Conservation (phyloP, 2,113 vertebrate species). For the Vimba vimba region DNA sequence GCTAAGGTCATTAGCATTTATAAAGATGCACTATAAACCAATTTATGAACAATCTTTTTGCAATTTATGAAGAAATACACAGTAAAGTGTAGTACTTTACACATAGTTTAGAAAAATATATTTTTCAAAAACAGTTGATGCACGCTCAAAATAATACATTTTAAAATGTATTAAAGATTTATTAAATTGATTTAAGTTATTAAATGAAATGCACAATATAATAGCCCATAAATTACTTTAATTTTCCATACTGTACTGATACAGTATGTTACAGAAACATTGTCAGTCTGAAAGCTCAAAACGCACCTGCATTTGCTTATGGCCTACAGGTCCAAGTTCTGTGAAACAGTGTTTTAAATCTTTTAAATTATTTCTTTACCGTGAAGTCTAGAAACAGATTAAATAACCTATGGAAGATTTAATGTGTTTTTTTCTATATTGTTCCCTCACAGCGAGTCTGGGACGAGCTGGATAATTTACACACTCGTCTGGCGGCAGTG, state of each 20-base stretch:
- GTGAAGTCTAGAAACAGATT: background rate
- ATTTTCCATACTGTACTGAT: background rate
- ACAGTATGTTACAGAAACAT: no score
- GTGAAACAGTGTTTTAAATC: background rate
- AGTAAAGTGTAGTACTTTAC: no score
- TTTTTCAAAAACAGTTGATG: no score
- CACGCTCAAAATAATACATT: no score
- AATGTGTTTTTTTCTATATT: slow-evolving; percentile 29
- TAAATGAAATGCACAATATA: background rate
- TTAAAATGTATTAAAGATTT: no score
- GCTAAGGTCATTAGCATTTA: no score
- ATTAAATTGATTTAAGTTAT: no score
- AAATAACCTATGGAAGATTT: background rate
- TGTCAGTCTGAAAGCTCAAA: background rate
- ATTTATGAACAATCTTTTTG: no score
- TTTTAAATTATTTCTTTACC: background rate
- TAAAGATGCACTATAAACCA: no score
- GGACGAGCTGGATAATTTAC: slow-evolving; percentile 89
- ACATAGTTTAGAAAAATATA: no score
- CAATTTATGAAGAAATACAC: no score
- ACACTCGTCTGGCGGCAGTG: slow-evolving; percentile 82
- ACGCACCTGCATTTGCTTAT: background rate
- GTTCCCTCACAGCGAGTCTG: slow-evolving; percentile 79
- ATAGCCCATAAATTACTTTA: background rate
- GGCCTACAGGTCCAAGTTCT: background rate